A percentile compares a stretch with the other conserved stretches of the same genome.
phyloP scores from a whole-genome alignment of 2,888 invertebrate species.

The Brachyptera risi region DNA sequence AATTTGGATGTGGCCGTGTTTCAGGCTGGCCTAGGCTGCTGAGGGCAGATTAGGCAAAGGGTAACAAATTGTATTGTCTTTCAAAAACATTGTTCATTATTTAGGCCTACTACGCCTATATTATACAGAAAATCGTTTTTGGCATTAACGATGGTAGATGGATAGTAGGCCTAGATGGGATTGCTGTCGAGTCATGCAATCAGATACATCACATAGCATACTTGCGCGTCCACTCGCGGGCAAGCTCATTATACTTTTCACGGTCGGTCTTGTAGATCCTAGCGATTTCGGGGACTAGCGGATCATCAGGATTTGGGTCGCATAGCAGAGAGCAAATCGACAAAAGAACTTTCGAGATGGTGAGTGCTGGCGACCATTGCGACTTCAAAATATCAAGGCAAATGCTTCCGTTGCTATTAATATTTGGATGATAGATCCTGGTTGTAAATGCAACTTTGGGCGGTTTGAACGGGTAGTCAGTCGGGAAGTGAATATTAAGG shows the following conservation, averaged over 20 bases:
- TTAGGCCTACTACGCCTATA: too few relatives aligned
- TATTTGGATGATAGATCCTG: slow-evolving; percentile 99
- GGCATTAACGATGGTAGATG: too few relatives aligned
- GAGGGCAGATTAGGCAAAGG: too few relatives aligned
- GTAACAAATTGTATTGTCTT: too few relatives aligned
- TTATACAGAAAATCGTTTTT: too few relatives aligned
- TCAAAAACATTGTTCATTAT: too few relatives aligned
- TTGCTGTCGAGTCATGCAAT: too few relatives aligned
- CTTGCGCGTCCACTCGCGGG: slow-evolving; percentile 99
- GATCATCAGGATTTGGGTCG: slow-evolving; percentile 99
- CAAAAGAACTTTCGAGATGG: slow-evolving; percentile 99
- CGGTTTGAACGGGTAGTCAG: slow-evolving; percentile 99
- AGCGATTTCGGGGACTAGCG: slow-evolving; percentile 99
- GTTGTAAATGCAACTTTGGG: slow-evolving; percentile 99
- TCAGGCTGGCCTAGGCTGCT: too few relatives aligned
- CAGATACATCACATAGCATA: slow-evolving; percentile 95
- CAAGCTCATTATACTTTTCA: slow-evolving; percentile 98
- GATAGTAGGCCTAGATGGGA: too few relatives aligned
- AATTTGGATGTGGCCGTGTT: too few relatives aligned
- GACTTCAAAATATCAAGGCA: slow-evolving; percentile 99
- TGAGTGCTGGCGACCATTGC: slow-evolving; percentile 99
- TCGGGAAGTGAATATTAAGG: slow-evolving; percentile 99
- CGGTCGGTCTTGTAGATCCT: slow-evolving; percentile 99
- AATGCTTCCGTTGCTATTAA: slow-evolving; percentile 99
- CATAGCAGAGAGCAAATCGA: slow-evolving; percentile 99